Percentiles rank a stretch among this genome's conserved stretches.
Evolutionary conservation across 2,113 vertebrate species (phyloP).

Genomic region (Parus major): DNA sequence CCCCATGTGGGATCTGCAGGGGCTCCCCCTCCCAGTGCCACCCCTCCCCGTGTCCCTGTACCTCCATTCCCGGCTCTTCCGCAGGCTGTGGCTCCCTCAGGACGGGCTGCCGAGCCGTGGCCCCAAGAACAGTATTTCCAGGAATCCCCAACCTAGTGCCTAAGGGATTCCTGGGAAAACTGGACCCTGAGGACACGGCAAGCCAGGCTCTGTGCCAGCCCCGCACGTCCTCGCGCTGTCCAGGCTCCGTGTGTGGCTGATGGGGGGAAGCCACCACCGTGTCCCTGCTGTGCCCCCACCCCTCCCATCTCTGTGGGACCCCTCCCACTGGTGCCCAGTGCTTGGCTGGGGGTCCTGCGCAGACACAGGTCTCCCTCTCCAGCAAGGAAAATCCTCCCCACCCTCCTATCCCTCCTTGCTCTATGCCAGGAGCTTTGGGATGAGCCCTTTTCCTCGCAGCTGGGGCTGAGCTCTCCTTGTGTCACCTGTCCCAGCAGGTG

Average conservation of each 20-base stretch:
- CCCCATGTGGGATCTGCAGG: accelerated
- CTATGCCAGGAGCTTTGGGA: not conserved
- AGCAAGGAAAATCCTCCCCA: not conserved
- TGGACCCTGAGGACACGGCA: slow-evolving; percentile 97
- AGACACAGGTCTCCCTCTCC: not conserved
- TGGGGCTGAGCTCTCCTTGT: not conserved
- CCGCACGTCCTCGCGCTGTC: not conserved
- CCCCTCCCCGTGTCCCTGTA: not conserved
- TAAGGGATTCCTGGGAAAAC: slow-evolving; percentile 99
- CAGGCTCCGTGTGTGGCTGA: not conserved
- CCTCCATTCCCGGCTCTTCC: accelerated
- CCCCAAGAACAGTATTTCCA: slow-evolving; percentile 99
- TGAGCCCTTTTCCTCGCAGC: not conserved
- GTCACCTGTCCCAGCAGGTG: not conserved
- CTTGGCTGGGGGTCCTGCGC: accelerated
- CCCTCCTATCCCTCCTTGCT: not conserved
- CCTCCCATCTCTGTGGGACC: not conserved
- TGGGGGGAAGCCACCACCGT: accelerated
- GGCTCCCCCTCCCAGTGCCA: accelerated
- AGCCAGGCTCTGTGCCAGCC: not conserved
- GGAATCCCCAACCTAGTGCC: slow-evolving; percentile 94
- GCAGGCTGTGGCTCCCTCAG: not conserved
- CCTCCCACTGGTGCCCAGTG: accelerated
- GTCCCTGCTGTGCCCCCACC: not conserved
- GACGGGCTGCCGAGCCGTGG: slow-evolving; percentile 77